phyloP scores from a whole-genome alignment of 2,113 vertebrate species.

The Lethenteron reissneri region DNA sequence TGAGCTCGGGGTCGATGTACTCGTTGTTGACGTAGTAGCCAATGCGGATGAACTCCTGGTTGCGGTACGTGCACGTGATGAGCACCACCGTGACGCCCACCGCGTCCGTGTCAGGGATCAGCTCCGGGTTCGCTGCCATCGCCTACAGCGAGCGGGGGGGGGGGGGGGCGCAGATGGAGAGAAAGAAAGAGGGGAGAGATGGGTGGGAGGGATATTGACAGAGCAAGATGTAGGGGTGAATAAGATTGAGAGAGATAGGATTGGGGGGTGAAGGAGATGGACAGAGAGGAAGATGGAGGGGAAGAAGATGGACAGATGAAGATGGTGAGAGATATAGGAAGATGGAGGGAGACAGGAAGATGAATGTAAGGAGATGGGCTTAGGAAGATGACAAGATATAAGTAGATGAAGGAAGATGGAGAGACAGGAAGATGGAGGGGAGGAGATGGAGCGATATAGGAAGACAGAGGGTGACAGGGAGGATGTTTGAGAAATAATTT shows the following conservation, averaged over 20 bases:
- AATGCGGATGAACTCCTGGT: constrained; percentile 68
- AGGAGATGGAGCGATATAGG: not conserved
- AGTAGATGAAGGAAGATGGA: not conserved
- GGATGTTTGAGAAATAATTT: not conserved
- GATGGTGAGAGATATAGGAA: not conserved
- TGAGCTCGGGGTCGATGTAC: constrained; percentile 49
- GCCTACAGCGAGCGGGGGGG: constrained; percentile 30
- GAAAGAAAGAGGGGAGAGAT: not conserved
- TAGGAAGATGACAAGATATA: not conserved
- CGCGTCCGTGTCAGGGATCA: constrained; percentile 71
- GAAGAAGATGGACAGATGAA: not conserved
- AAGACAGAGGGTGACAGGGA: not conserved
- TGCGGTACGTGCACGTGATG: constrained; percentile 65
- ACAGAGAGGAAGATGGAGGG: not conserved
- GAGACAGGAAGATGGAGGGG: not conserved
- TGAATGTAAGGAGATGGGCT: not conserved
- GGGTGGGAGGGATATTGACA: not conserved
- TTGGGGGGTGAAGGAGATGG: not conserved
- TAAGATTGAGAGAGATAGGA: not conserved
- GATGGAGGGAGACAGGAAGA: not conserved
- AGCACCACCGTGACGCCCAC: constrained; percentile 69
- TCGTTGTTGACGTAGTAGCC: constrained; percentile 84
- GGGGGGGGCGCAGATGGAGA: not conserved
- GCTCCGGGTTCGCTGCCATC: constrained; percentile 43
- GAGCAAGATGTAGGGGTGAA: not conserved